These are phyloP conservation scores for Passer montanus DNA, from an alignment of 2,113 vertebrate genomes.

Conservation along the genomic window DNA sequence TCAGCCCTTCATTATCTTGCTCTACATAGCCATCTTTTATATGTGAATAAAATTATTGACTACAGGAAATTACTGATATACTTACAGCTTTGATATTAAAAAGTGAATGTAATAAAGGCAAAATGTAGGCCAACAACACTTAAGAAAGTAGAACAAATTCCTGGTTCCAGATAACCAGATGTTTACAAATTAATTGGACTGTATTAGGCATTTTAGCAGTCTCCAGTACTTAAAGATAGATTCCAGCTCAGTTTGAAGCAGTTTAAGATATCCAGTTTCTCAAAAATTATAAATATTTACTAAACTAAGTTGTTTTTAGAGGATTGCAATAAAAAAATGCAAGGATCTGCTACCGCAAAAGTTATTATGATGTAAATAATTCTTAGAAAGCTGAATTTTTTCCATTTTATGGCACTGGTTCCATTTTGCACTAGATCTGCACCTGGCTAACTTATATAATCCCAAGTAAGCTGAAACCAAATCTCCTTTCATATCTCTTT, in stretches of 20 bases:
- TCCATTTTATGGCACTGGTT: neutral
- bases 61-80: neutral
- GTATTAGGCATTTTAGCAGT: neutral
- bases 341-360: neutral
- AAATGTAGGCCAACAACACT: neutral
- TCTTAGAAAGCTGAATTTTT: neutral
- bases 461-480: neutral
- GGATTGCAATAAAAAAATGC: neutral
- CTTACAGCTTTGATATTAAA: neutral
- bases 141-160: neutral
- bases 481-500: neutral
- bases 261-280: neutral
- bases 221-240: neutral
- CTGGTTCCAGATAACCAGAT: neutral
- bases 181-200: neutral
- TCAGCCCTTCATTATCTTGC: neutral
- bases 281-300: neutral
- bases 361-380: neutral
- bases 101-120: neutral
- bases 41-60: neutral
- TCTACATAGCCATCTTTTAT: neutral
- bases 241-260: neutral
- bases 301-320: neutral
- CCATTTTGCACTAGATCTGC: neutral
- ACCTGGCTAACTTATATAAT: neutral